phyloP scores from a whole-genome alignment of 2,888 invertebrate species.

The Lasius fuliginosus region DNA sequence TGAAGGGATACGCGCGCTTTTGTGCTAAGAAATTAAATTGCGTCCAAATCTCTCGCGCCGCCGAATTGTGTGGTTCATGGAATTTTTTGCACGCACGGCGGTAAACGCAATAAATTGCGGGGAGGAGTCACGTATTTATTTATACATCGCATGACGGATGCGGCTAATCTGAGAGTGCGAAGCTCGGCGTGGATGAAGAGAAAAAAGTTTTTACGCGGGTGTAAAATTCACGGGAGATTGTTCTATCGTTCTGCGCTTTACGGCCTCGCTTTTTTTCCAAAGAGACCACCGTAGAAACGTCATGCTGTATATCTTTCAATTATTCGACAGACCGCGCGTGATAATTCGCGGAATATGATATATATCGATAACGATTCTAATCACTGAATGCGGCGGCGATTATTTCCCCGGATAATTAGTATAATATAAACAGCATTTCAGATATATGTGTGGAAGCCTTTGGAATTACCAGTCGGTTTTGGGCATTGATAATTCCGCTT shows the following conservation, averaged over 20 bases:
- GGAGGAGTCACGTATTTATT: slow-evolving; percentile 45
- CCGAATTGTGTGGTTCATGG: neutral
- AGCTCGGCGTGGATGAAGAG: neutral
- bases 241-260: slow-evolving; percentile 11
- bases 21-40: slow-evolving; percentile 50
- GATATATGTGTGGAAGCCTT: slow-evolving; percentile 12
- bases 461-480: slow-evolving; percentile 18
- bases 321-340: neutral
- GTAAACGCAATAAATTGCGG: slow-evolving; percentile 46
- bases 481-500: slow-evolving; percentile 2
- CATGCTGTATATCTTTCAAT: neutral
- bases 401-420: slow-evolving; percentile 32
- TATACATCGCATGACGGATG: slow-evolving; percentile 42
- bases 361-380: slow-evolving; percentile 4
- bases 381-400: slow-evolving; percentile 1
- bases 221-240: slow-evolving; percentile 39
- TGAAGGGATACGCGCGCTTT: slow-evolving; percentile 18
- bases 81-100: neutral
- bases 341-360: neutral
- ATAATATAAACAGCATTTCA: slow-evolving; percentile 28
- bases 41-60: slow-evolving; percentile 27
- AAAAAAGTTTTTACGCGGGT: slow-evolving; percentile 13
- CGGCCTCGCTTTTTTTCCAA: neutral
- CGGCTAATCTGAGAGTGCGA: slow-evolving; percentile 25
- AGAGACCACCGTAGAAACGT: slow-evolving; percentile 9